Evolutionary conservation across 2,113 vertebrate species (phyloP).

Genomic region (Tenebrosternarchus preto): DNA sequence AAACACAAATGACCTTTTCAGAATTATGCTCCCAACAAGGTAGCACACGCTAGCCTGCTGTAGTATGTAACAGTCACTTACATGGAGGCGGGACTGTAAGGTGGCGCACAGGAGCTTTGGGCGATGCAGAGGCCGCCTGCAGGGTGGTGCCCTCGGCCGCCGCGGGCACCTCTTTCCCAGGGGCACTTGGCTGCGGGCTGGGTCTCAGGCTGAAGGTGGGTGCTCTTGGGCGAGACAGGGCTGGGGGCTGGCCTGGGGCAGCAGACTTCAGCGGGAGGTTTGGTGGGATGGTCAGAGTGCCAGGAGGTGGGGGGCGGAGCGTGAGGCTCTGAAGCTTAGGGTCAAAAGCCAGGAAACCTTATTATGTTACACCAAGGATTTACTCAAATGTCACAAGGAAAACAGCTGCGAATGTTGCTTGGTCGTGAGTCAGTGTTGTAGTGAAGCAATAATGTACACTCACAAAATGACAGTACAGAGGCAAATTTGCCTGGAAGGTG

Average conservation of each 20-base stretch:
- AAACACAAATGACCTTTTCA: background rate
- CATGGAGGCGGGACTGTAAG: constrained; percentile 74
- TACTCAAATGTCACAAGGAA: too few relatives aligned
- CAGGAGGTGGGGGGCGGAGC: constrained; percentile 67
- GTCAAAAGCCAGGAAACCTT: background rate
- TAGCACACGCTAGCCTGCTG: too few relatives aligned
- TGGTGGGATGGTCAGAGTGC: constrained; percentile 70
- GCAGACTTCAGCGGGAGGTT: constrained; percentile 70
- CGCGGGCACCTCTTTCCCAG: constrained; percentile 34
- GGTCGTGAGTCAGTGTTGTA: background rate
- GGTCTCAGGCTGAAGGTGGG: constrained; percentile 40
- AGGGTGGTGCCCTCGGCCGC: constrained; percentile 39
- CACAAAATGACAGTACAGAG: background rate
- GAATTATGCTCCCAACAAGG: background rate
- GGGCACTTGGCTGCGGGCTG: constrained; percentile 46
- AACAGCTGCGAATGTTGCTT: too few relatives aligned
- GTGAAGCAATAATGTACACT: background rate
- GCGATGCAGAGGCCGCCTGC: constrained; percentile 8
- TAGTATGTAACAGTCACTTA: constrained; percentile 52
- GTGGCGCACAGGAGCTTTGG: constrained; percentile 60
- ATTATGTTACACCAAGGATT: background rate
- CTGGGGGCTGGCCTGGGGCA: constrained; percentile 57
- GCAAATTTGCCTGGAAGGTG: background rate
- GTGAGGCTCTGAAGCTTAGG: constrained; percentile 73
- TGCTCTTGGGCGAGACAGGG: constrained; percentile 42